Conservation (phyloP, 1,140 invertebrate species). For the Delia radicum region DNA sequence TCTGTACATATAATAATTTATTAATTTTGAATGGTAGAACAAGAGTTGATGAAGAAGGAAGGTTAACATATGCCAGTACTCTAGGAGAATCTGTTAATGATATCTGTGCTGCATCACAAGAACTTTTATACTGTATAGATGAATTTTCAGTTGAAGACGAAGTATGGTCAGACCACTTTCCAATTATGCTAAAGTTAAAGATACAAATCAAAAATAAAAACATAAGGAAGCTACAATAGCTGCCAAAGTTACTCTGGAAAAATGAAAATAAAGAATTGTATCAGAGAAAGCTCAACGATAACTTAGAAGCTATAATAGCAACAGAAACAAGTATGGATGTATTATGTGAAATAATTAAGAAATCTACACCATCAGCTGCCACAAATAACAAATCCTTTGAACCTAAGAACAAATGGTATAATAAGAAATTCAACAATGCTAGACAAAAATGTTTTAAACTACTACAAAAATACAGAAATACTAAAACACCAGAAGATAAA, state of each 20-base stretch:
- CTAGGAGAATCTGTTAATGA: background rate
- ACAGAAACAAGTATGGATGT: background rate
- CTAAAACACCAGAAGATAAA: too few relatives aligned
- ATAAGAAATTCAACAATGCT: background rate
- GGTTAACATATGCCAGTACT: background rate
- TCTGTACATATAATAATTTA: too few relatives aligned
- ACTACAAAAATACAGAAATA: too few relatives aligned
- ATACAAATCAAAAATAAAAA: background rate
- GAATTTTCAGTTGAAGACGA: too few relatives aligned
- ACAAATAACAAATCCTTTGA: background rate
- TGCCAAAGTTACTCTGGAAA: background rate
- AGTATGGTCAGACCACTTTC: background rate
- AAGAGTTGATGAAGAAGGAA: too few relatives aligned
- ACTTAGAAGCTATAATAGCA: background rate
- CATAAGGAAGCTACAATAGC: background rate
- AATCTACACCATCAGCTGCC: background rate
- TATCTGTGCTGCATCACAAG: too few relatives aligned
- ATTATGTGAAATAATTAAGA: background rate
- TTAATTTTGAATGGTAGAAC: too few relatives aligned
- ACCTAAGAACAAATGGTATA: background rate
- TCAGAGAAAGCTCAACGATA: background rate
- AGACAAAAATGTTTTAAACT: background rate
- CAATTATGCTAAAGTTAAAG: background rate
- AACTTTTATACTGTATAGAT: too few relatives aligned
- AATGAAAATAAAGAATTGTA: background rate